Evolutionary conservation across 37 sponge, comb jelly and placozoan genomes (phyloP).

Genomic region (Diacarnus erythraeanus): DNA sequence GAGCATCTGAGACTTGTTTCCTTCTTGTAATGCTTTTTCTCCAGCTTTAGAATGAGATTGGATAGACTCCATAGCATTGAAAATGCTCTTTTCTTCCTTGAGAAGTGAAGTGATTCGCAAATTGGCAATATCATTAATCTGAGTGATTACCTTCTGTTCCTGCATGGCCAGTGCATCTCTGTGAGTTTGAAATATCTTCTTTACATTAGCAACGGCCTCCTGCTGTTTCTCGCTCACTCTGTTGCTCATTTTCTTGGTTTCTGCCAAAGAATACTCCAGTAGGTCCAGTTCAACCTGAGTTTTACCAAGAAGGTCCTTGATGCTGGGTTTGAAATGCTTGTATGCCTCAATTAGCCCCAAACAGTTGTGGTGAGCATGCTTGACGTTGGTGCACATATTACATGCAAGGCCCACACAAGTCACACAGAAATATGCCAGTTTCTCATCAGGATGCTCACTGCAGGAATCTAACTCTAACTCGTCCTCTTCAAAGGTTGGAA

Average conservation of each 20-base stretch:
- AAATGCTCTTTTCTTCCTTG: constrained; percentile 39
- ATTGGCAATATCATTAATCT: constrained; percentile 62
- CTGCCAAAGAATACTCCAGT: constrained; percentile 11
- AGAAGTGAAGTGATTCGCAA: constrained; percentile 49
- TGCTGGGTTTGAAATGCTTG: neutral
- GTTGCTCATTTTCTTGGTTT: constrained; percentile 33
- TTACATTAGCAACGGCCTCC: constrained; percentile 27
- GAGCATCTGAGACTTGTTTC: constrained; percentile 21
- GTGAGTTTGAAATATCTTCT: constrained; percentile 46
- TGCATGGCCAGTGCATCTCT: constrained; percentile 32
- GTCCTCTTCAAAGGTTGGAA: constrained; percentile 12
- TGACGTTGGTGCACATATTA: constrained; percentile 19
- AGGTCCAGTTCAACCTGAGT: constrained; percentile 37
- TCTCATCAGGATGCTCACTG: constrained; percentile 28
- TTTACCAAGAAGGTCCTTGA: constrained; percentile 18
- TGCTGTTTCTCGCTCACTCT: constrained; percentile 26
- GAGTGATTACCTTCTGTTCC: constrained; percentile 56
- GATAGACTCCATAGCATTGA: constrained; percentile 16
- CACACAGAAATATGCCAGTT: constrained; percentile 39
- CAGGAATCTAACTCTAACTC: constrained; percentile 18
- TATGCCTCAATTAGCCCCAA: constrained; percentile 22
- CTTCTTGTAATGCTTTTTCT: constrained; percentile 38
- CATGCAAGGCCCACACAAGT: constrained; percentile 40
- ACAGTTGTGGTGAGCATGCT: constrained; percentile 60
- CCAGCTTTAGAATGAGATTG: constrained; percentile 11